Evolutionary conservation across 2,888 invertebrate species (phyloP).

Genomic region (Arge pagana): DNA sequence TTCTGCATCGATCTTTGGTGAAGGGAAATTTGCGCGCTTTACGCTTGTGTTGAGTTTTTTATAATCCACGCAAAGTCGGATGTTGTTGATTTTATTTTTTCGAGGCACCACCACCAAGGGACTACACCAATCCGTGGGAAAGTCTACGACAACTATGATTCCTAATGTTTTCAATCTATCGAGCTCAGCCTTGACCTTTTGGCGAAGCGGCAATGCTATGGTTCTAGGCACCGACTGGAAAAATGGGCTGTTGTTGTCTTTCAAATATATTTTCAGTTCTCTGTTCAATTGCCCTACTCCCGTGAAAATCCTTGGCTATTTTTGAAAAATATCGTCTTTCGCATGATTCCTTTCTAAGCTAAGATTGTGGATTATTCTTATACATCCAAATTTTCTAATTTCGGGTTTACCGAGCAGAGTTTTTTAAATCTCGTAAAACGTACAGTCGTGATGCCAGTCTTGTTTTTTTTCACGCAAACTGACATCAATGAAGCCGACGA

Average conservation of each 20-base stretch:
- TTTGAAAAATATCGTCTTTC: slow-evolving; percentile 17
- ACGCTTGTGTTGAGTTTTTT: slow-evolving; percentile 31
- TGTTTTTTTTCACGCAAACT: no score
- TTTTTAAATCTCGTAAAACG: no score
- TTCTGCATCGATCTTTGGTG: slow-evolving; percentile 39
- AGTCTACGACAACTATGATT: slow-evolving; percentile 41
- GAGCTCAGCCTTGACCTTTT: slow-evolving; percentile 43
- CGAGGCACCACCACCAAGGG: slow-evolving; percentile 30
- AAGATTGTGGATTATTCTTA: slow-evolving; percentile 24
- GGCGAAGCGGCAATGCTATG: slow-evolving; percentile 42
- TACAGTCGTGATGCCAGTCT: no score
- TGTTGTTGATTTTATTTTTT: slow-evolving; percentile 31
- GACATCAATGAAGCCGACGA: no score
- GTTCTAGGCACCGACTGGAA: slow-evolving; percentile 40
- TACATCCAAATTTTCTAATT: slow-evolving; percentile 25
- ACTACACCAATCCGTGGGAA: slow-evolving; percentile 38
- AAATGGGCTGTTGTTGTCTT: slow-evolving; percentile 36
- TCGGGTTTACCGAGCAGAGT: slow-evolving; percentile 30
- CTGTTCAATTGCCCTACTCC: slow-evolving; percentile 35
- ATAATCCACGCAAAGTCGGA: slow-evolving; percentile 31
- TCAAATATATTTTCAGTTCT: slow-evolving; percentile 37
- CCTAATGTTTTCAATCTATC: slow-evolving; percentile 35
- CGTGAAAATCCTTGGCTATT: slow-evolving; percentile 29
- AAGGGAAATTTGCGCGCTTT: slow-evolving; percentile 32
- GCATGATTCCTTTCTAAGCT: neutral